These are phyloP conservation scores for Mastomys coucha DNA, from an alignment of 2,113 vertebrate genomes.

Conservation along the genomic window DNA sequence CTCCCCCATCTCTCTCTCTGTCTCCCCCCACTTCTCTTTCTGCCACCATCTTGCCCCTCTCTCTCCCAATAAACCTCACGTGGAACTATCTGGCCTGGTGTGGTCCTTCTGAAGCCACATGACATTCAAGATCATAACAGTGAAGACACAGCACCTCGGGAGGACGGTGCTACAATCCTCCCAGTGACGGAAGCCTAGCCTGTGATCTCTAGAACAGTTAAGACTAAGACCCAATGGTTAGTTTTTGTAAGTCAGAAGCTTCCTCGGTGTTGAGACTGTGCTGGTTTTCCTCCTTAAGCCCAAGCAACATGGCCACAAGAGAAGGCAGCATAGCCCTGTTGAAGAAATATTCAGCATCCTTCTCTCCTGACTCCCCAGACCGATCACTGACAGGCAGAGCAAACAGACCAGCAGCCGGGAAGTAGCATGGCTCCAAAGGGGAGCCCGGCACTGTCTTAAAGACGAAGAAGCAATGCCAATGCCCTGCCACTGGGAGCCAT, in stretches of 20 bases:
- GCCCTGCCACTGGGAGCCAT: rapidly evolving
- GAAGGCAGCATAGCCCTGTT: not conserved
- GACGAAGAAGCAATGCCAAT: not conserved
- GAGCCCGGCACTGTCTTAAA: not conserved
- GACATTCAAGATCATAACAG: too few relatives aligned
- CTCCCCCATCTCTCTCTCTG: too few relatives aligned
- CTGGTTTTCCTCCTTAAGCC: not conserved
- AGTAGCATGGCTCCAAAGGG: not conserved
- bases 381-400: not conserved
- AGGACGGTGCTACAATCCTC: too few relatives aligned
- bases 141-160: not conserved
- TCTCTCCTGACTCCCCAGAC: not conserved
- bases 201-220: not conserved
- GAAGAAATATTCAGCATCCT: not conserved
- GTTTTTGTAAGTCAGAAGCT: not conserved
- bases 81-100: too few relatives aligned
- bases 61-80: too few relatives aligned
- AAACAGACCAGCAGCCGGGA: not conserved
- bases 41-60: too few relatives aligned
- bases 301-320: not conserved
- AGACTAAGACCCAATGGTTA: not conserved
- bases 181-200: not conserved
- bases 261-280: not conserved
- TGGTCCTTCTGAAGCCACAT: too few relatives aligned
- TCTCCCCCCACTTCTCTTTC: too few relatives aligned